Percentiles rank a stretch among this genome's conserved stretches.
These are phyloP conservation scores for Oenanthe melanoleuca DNA, from an alignment of 2,113 vertebrate species.

Conservation along the genomic window DNA sequence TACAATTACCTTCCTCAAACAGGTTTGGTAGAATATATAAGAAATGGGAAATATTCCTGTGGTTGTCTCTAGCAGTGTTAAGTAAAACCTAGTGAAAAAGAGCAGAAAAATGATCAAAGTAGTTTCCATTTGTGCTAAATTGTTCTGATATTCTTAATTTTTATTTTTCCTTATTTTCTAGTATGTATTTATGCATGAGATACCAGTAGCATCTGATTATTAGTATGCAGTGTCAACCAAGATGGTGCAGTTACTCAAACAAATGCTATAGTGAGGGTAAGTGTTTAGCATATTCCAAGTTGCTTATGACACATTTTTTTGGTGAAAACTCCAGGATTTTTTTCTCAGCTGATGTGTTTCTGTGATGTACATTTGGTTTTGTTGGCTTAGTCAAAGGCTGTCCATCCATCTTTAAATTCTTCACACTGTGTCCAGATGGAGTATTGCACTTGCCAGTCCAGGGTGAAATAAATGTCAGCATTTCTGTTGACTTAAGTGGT, in stretches of 20 bases:
- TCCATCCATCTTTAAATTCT: background rate
- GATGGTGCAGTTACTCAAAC: background rate
- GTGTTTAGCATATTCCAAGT: background rate
- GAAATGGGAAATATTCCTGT: background rate
- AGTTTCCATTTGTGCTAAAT: background rate
- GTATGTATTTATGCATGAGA: background rate
- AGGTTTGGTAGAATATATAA: background rate
- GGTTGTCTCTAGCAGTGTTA: background rate
- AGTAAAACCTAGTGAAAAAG: background rate
- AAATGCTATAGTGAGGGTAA: background rate
- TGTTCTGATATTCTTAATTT: background rate
- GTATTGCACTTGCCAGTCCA: background rate
- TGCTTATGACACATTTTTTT: background rate
- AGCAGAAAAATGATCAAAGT: background rate
- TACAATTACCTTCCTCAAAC: background rate
- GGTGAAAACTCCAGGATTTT: background rate
- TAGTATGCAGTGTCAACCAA: background rate
- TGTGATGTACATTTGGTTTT: background rate
- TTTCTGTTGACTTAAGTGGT: background rate
- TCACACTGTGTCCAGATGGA: background rate
- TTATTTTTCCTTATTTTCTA: background rate
- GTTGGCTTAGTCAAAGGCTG: background rate
- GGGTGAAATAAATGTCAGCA: background rate
- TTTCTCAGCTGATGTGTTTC: background rate
- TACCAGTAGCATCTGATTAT: background rate